Percentiles rank a stretch among this genome's conserved stretches.
phyloP scores from a whole-genome alignment of 2,113 vertebrate species.

The Peucedramus taeniatus region DNA sequence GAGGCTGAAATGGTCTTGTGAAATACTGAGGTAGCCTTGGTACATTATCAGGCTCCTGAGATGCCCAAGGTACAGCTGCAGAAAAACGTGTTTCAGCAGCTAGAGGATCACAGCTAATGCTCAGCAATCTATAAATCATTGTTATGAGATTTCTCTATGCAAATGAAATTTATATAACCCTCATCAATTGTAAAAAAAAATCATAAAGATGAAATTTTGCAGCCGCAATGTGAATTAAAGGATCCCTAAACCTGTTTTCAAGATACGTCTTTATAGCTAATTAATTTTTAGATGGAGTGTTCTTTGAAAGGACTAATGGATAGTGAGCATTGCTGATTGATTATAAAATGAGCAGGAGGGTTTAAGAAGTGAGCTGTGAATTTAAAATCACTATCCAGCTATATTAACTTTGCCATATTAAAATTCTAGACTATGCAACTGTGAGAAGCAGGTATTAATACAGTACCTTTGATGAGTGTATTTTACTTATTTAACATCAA shows the following conservation, averaged over 20 bases:
- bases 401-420: constrained; percentile 24
- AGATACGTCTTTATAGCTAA: constrained; percentile 35
- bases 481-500: constrained; percentile 23
- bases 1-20: neutral
- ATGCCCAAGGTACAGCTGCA: constrained; percentile 5
- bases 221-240: constrained; percentile 15
- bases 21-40: neutral
- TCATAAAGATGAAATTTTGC: constrained; percentile 53
- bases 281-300: constrained; percentile 58
- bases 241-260: constrained; percentile 45
- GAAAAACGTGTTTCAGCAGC: constrained; percentile 42
- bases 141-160: constrained; percentile 51
- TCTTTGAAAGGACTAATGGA: constrained; percentile 53
- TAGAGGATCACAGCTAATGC: constrained; percentile 33
- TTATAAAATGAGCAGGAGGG: constrained; percentile 50
- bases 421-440: neutral
- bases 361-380: constrained; percentile 19
- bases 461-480: neutral
- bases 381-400: constrained; percentile 20
- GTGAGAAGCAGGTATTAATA: neutral
- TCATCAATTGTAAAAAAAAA: constrained; percentile 61
- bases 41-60: constrained; percentile 27
- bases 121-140: constrained; percentile 64
- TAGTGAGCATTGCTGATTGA: constrained; percentile 48
- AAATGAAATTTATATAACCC: constrained; percentile 67